These are phyloP conservation scores for Tangara arthus DNA, from an alignment of 2,797 vertebrate genomes.

Conservation along the genomic window DNA sequence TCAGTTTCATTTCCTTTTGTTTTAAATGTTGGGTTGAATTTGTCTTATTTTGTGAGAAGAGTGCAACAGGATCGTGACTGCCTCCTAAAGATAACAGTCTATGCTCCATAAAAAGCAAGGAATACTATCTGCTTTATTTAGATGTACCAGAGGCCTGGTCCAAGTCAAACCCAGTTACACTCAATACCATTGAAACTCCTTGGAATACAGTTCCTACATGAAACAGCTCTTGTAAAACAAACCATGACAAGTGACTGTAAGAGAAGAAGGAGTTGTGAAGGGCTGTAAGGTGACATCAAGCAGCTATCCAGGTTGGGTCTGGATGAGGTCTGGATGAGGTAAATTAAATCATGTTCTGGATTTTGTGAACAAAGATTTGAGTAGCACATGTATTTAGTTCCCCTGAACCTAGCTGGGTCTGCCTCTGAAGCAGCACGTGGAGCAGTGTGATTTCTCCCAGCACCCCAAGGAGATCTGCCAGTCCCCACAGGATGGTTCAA, in stretches of 20 bases:
- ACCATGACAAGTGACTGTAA: not conserved
- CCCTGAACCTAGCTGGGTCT: not conserved
- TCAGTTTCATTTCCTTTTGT: not conserved
- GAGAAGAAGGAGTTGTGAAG: not conserved
- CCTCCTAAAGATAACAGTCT: not conserved
- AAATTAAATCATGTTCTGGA: not conserved
- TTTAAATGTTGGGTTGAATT: not conserved
- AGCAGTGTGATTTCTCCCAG: not conserved
- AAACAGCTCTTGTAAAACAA: slow-evolving; percentile 1
- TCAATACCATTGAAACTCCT: not conserved
- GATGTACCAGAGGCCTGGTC: not conserved
- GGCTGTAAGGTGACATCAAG: not conserved
- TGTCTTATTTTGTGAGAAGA: not conserved
- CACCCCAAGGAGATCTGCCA: not conserved
- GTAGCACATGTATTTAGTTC: not conserved
- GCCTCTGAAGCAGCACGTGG: accelerated
- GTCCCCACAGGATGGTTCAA: not conserved
- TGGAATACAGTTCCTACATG: not conserved
- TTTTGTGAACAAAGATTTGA: not conserved
- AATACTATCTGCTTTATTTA: not conserved
- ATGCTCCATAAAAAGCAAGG: not conserved
- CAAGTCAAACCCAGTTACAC: not conserved
- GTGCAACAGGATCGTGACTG: not conserved
- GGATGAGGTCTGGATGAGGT: not conserved
- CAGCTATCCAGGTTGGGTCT: not conserved